phyloP scores from a whole-genome alignment of 2,888 invertebrate species.

The Lepetodrilus schrolli region DNA sequence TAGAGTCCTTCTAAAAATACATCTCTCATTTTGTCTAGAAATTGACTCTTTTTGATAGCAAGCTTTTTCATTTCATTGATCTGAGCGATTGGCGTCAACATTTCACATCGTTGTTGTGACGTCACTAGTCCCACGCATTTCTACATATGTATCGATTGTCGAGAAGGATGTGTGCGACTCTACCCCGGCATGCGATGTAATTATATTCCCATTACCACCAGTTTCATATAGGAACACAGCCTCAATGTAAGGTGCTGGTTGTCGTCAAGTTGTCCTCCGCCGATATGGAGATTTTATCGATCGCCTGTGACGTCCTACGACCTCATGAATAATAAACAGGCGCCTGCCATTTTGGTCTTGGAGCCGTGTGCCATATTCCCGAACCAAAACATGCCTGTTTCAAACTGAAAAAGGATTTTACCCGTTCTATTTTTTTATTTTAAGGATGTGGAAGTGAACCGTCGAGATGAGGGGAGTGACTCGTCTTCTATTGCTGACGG shows the following conservation, averaged over 20 bases:
- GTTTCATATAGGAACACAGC: constrained; percentile 9
- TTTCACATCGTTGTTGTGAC: not conserved
- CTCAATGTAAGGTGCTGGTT: not conserved
- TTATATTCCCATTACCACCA: constrained; percentile 14
- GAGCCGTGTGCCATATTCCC: constrained; percentile 27
- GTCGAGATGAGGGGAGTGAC: not conserved
- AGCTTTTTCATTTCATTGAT: not conserved
- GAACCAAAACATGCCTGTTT: constrained; percentile 18
- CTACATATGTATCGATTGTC: not conserved
- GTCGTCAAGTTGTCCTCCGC: not conserved
- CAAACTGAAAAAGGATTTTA: not conserved
- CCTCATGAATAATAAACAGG: constrained; percentile 54
- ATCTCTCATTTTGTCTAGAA: too few relatives aligned
- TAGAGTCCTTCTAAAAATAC: too few relatives aligned
- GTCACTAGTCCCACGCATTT: constrained; percentile 8
- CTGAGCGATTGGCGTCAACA: not conserved
- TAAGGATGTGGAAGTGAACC: constrained; percentile 11
- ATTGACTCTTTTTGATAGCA: not conserved
- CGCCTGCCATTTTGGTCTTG: constrained; percentile 53
- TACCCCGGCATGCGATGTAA: not conserved
- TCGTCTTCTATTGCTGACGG: not conserved
- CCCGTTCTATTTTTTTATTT: not conserved
- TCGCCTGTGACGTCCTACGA: constrained; percentile 44
- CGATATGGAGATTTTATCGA: not conserved
- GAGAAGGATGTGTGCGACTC: not conserved